phyloP scores from a whole-genome alignment of 1,140 invertebrate species.

The Drosophila teissieri region DNA sequence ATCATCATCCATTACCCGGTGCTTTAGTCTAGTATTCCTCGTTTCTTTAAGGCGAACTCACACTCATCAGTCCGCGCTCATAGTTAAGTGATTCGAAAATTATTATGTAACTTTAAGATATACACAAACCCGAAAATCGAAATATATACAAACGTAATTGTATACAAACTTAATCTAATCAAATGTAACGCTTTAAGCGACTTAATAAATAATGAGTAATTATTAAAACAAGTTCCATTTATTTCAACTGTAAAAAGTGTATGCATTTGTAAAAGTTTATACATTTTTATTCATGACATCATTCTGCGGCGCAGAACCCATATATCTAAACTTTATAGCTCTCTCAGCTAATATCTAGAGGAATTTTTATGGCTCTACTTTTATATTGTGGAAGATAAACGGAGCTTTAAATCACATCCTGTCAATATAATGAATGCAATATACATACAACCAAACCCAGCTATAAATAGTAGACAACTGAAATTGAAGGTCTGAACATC shows the following conservation, averaged over 20 bases:
- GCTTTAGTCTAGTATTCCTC: constrained; percentile 65
- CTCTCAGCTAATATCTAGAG: neutral
- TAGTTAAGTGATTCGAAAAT: constrained; percentile 54
- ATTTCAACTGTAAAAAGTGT: too few species aligned
- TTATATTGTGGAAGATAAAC: constrained; percentile 1
- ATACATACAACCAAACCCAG: neutral
- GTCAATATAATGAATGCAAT: too few species aligned
- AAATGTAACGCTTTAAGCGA: constrained; percentile 55
- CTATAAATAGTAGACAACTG: too few species aligned
- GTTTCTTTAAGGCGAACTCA: constrained; percentile 41
- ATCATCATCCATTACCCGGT: constrained; percentile 47
- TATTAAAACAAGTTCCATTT: constrained; percentile 7
- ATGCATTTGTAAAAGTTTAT: too few species aligned
- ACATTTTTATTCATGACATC: neutral
- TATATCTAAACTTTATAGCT: neutral
- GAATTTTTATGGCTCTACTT: neutral
- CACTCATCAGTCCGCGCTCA: constrained; percentile 25
- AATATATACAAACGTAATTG: constrained; percentile 49
- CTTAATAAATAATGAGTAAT: constrained; percentile 56
- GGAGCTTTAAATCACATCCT: neutral
- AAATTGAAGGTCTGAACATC: too few species aligned
- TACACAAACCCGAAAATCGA: constrained; percentile 35
- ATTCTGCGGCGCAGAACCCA: neutral
- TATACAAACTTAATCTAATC: constrained; percentile 54
- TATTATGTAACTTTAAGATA: constrained; percentile 47